Percentiles rank a stretch among this genome's conserved stretches.
Conservation (phyloP, 2,113 vertebrate genomes). For the Malurus elegans region DNA sequence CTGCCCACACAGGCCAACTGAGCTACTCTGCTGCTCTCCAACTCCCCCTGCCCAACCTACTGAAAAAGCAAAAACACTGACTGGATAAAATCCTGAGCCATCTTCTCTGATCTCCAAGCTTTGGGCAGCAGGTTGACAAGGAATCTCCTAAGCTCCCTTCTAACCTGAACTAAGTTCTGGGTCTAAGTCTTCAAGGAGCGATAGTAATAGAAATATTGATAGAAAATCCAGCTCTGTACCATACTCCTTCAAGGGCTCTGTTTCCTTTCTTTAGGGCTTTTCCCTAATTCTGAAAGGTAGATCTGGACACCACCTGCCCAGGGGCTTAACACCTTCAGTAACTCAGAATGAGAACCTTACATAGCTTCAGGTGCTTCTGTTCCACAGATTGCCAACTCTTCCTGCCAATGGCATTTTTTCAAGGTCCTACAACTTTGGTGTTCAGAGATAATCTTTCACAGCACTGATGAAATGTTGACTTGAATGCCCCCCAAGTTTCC, state of each 20-base stretch:
- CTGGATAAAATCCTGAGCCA: background rate
- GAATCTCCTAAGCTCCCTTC: background rate
- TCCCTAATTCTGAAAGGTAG: background rate
- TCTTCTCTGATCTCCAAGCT: background rate
- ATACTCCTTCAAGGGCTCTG: background rate
- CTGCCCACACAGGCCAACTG: background rate
- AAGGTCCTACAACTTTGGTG: background rate
- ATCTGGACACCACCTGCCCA: background rate
- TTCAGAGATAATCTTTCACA: background rate
- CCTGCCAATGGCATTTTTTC: background rate
- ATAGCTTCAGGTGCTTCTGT: background rate
- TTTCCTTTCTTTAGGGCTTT: background rate
- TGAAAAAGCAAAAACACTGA: background rate
- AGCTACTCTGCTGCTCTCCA: background rate
- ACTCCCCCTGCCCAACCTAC: background rate
- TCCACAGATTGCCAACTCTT: background rate
- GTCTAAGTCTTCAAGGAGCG: background rate
- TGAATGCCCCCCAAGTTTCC: background rate
- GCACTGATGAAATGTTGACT: background rate
- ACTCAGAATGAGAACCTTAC: background rate
- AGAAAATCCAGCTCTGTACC: background rate
- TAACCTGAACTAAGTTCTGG: background rate
- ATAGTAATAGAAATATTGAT: background rate
- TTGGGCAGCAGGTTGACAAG: background rate
- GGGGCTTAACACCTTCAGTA: background rate